phyloP scores from a whole-genome alignment of 2,888 invertebrate genomes.

The Caenorhabditis wallacei region DNA sequence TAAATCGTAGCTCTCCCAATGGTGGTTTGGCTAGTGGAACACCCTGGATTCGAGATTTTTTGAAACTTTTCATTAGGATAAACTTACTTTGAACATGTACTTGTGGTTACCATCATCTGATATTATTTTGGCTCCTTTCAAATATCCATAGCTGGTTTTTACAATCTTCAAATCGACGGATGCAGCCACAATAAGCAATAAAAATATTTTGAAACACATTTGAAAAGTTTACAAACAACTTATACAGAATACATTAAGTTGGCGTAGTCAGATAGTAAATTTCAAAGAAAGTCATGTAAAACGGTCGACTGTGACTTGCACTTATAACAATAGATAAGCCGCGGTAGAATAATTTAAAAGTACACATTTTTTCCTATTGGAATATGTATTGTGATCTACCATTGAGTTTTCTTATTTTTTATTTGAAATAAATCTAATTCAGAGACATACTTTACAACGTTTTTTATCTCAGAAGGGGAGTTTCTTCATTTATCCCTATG shows the following conservation, averaged over 20 bases:
- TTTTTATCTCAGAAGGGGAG: not conserved
- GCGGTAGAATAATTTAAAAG: no score
- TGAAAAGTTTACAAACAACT: not conserved
- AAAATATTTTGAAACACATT: not conserved
- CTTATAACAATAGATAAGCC: no score
- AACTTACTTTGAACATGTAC: constrained; percentile 38
- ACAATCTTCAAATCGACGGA: constrained; percentile 14
- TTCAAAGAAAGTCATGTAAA: no score
- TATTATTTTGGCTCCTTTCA: constrained; percentile 32
- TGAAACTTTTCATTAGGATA: no score
- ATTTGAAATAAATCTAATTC: no score
- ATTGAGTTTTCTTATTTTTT: not conserved
- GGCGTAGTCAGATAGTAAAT: no score
- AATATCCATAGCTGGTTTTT: constrained; percentile 43
- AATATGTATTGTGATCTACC: not conserved
- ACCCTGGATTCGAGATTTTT: constrained; percentile 10
- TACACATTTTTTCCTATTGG: no score
- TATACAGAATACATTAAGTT: no score
- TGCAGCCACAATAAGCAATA: not conserved
- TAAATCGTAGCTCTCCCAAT: constrained; percentile 32
- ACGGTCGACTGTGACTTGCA: no score
- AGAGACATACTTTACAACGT: no score
- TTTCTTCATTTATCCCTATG: constrained; percentile 6
- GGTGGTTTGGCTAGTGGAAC: constrained; percentile 60
- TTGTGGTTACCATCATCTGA: constrained; percentile 1